Base-by-base conservation (phyloP, 2,888 invertebrate genomes). In the Drosophila aldrichi region DNA sequence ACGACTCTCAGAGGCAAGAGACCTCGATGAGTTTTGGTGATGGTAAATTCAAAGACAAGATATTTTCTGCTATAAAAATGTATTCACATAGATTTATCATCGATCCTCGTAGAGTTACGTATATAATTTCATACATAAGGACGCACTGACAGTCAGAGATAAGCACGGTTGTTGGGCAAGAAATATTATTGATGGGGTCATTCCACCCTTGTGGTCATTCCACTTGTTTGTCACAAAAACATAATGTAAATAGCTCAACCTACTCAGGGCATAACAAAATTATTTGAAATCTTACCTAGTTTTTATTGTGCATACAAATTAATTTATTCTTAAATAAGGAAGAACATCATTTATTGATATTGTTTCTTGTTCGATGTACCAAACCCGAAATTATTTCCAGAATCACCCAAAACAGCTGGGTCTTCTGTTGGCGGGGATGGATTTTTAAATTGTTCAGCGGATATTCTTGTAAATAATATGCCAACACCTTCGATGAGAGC, bases 401-500 rank as follows among this genome's bases (percentile, higher is more conserved):
- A 94, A 48, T 95, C 95, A n/a, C 95, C 95, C 70, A 97, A 93
- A 56, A 95, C 95, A 36, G 96, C 95, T 0, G 97, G 96, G 91
- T 97, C 97, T 89, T 97, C 97, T 72, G 95, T 94, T 64, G 96
- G 95, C 7, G 96, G 95, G 54, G 95, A 93, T 59, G 96, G 96
- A 46, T 98, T 98, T 93, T 96, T 96, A 92, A 98, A 98, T 92
- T 98, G 98, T 91, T 98, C 98, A 0, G 98, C 98, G 36, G 97
- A 96, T 90, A 98, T 95, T 90, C 98, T 94, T 14, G 98, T 98
- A 91, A 99, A 96, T 92, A 98, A 94, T 83, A 99, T 98, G 77
- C 98, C 98, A 74, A 99, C 96, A 73, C 99, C 99, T 95, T 99
- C 99, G 82, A 99, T 99, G 77, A 99, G 94, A 5, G 98, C 99